Percentiles rank a stretch among this genome's conserved stretches.
These are phyloP conservation scores for Scytalopus superciliaris DNA, from an alignment of 2,113 vertebrate genomes.

Conservation along the genomic window DNA sequence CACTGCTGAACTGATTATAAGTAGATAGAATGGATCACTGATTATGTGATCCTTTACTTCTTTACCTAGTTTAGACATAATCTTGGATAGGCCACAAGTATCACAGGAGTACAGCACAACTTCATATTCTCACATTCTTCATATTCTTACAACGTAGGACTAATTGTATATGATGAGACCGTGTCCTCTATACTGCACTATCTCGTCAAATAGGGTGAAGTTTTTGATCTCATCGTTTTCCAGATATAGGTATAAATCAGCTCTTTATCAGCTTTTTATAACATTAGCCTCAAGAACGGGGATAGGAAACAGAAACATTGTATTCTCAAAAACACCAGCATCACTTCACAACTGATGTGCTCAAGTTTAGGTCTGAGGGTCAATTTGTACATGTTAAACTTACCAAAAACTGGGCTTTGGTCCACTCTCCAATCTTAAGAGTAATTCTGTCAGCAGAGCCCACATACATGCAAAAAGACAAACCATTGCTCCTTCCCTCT, in stretches of 20 bases:
- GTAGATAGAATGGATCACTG: not conserved
- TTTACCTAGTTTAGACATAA: not conserved
- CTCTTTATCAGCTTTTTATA: not conserved
- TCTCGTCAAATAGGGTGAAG: not conserved
- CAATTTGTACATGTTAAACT: not conserved
- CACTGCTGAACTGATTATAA: not conserved
- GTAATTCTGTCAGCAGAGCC: not conserved
- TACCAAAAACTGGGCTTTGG: not conserved
- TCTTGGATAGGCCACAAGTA: not conserved
- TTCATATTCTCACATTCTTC: fast-evolving
- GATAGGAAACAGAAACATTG: not conserved
- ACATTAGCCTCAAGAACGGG: not conserved
- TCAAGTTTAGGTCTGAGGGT: not conserved
- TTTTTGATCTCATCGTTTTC: not conserved
- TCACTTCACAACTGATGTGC: not conserved
- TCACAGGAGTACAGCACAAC: not conserved
- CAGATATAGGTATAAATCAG: not conserved
- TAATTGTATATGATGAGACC: no score
- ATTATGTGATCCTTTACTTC: not conserved
- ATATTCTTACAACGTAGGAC: no score
- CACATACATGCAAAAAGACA: fast-evolving
- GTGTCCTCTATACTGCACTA: not conserved
- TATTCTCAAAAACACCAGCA: not conserved
- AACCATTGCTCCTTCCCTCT: not conserved
- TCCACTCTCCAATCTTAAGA: not conserved